These are phyloP conservation scores for Protosalanx chinensis DNA, from an alignment of 2,797 vertebrate species.

Conservation along the genomic window DNA sequence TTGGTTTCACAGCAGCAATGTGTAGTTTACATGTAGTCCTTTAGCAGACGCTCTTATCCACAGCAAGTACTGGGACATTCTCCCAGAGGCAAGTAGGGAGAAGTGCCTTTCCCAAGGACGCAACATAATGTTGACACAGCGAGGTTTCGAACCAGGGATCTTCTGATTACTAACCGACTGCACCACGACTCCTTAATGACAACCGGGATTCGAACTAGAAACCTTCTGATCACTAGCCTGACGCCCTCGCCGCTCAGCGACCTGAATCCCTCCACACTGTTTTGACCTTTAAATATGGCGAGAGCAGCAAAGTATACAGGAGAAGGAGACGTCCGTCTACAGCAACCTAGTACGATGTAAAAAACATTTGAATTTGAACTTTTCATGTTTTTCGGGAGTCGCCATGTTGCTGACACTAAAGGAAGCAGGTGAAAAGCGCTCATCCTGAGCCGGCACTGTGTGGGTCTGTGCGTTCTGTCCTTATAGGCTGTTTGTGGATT, in stretches of 20 bases:
- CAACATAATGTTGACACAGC: no score
- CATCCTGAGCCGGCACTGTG: not conserved
- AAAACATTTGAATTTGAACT: conserved; percentile 39
- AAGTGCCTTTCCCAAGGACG: no score
- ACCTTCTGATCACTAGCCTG: no score
- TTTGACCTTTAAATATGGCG: not conserved
- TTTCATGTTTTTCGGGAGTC: conserved; percentile 18
- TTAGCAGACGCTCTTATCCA: no score
- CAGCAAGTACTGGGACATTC: no score
- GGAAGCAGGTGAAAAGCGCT: conserved; percentile 15
- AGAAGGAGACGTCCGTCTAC: not conserved
- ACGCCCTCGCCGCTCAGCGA: no score
- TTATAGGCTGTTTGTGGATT: conserved; percentile 33
- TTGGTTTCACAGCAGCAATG: not conserved
- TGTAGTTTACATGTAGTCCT: no score
- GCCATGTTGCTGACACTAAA: conserved; percentile 29
- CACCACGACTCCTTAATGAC: no score
- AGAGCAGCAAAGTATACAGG: not conserved
- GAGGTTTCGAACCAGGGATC: no score
- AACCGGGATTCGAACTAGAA: no score
- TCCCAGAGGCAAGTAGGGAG: no score
- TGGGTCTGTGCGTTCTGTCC: conserved; percentile 43
- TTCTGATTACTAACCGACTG: no score
- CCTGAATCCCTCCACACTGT: not conserved
- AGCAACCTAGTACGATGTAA: conserved; percentile 33